Evolutionary conservation across 2,888 invertebrate genomes (phyloP).

Genomic region (Drosophila rubida): DNA sequence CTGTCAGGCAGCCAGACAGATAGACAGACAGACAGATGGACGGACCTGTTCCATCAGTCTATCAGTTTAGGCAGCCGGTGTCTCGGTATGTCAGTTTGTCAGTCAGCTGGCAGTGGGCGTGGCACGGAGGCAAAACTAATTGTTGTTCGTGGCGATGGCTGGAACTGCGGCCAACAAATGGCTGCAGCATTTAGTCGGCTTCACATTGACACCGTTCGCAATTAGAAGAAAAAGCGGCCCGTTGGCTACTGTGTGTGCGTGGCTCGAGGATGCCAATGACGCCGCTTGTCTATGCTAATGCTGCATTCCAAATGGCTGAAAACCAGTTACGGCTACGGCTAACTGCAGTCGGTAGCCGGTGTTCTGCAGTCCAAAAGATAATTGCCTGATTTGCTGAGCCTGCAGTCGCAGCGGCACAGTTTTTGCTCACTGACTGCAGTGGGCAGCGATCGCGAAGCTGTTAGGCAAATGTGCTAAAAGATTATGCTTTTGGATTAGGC

Average conservation of each 20-base stretch:
- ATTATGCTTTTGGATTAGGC: constrained; percentile 64
- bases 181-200: constrained; percentile 28
- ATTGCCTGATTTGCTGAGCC: constrained; percentile 69
- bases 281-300: constrained; percentile 57
- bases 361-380: constrained; percentile 57
- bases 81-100: constrained; percentile 33
- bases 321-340: constrained; percentile 52
- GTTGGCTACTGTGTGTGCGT: constrained; percentile 66
- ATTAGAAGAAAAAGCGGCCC: constrained; percentile 73
- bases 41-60: constrained; percentile 40
- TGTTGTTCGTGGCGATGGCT: constrained; percentile 54
- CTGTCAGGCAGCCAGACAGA: constrained; percentile 21
- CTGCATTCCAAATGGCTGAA: constrained; percentile 63
- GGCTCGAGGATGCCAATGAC: constrained; percentile 36
- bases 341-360: constrained; percentile 18
- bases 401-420: constrained; percentile 40
- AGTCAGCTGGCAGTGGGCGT: constrained; percentile 61
- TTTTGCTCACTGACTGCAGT: constrained; percentile 30
- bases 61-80: constrained; percentile 33
- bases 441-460: constrained; percentile 51
- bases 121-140: constrained; percentile 65
- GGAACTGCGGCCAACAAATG: constrained; percentile 34
- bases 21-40: constrained; percentile 8
- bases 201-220: constrained; percentile 75
- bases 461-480: constrained; percentile 69